Conservation (phyloP, 1,140 invertebrate genomes). For the Globodera ellingtonae region DNA sequence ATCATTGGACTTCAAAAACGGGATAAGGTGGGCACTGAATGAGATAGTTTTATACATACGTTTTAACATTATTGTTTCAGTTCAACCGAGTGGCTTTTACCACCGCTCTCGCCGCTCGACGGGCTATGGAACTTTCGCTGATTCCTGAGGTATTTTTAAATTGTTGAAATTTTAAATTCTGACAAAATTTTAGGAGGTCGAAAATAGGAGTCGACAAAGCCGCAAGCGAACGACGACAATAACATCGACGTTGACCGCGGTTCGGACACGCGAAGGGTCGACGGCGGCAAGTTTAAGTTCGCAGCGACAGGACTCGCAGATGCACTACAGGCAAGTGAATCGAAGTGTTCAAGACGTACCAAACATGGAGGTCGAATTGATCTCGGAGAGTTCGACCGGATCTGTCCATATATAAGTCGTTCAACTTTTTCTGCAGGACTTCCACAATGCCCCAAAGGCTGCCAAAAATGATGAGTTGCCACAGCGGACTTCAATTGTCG, state of each 20-base stretch:
- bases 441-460: background rate
- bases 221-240: background rate
- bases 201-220: conserved; percentile 19
- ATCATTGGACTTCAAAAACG: conserved; percentile 57
- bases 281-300: conserved; percentile 3
- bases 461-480: conserved; percentile 1
- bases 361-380: conserved; percentile 10
- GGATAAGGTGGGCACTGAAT: conserved; percentile 36
- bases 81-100: conserved; percentile 58
- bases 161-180: background rate
- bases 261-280: conserved; percentile 32
- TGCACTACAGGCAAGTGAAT: conserved; percentile 7
- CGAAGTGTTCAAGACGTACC: background rate
- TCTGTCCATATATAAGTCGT: too few species aligned
- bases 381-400: background rate
- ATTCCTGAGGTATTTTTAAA: conserved; percentile 52
- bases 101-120: conserved; percentile 58
- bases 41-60: background rate
- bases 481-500: background rate
- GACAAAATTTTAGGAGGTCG: conserved; percentile 13
- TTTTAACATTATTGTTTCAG: conserved; percentile 38
- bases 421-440: too few species aligned
- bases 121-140: conserved; percentile 56
- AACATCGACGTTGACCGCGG: background rate
- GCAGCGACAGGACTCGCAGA: background rate